These are phyloP conservation scores for Daktulosphaira vitifoliae DNA, from an alignment of 1,140 invertebrate genomes.

Conservation along the genomic window DNA sequence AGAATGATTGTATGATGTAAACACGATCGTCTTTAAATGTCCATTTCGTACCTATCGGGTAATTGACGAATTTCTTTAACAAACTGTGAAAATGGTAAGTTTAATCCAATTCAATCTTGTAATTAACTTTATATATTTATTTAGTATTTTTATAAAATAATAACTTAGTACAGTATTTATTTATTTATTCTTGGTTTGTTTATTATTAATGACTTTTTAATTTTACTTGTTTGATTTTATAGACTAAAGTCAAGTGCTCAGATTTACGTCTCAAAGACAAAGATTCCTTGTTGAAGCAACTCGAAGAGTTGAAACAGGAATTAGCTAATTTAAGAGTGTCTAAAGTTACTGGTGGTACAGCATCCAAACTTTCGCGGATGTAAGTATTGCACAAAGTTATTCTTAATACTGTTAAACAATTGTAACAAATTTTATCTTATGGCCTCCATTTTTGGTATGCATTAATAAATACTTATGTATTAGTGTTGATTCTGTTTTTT, in stretches of 20 bases:
- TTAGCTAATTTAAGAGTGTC: constrained; percentile 22
- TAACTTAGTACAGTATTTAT: too few species aligned
- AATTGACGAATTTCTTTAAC: too few species aligned
- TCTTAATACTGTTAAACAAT: too few species aligned
- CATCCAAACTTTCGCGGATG: constrained; percentile 26
- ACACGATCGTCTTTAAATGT: background rate
- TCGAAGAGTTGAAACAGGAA: constrained; percentile 29
- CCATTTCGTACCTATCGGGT: background rate
- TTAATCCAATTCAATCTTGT: constrained; percentile 10
- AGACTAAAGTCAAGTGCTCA: constrained; percentile 30
- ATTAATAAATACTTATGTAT: too few species aligned
- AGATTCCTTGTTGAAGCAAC: constrained; percentile 19
- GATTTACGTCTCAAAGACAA: constrained; percentile 24
- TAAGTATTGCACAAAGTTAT: too few species aligned
- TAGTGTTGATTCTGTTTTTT: too few species aligned
- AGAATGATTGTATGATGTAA: background rate
- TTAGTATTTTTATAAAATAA: too few species aligned
- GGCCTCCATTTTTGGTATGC: too few species aligned
- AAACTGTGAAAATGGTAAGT: constrained; percentile 20
- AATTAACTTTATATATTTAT: too few species aligned
- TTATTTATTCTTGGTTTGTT: too few species aligned
- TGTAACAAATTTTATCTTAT: too few species aligned
- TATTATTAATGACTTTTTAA: too few species aligned
- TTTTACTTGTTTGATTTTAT: background rate
- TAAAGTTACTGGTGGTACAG: constrained; percentile 22